Evolutionary conservation across 2,113 vertebrate genomes (phyloP).

Genomic region (Vimba vimba): DNA sequence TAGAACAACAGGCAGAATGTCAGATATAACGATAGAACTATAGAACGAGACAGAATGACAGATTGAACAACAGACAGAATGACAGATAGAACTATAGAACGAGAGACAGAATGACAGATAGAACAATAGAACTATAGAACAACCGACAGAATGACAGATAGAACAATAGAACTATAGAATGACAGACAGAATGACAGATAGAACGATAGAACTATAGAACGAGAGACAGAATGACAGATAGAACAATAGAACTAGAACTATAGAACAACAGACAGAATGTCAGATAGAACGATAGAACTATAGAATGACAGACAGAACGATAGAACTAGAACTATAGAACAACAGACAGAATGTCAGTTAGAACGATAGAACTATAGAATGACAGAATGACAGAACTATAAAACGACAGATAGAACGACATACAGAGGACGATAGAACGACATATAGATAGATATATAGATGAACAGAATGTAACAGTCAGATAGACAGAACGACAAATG

Average conservation of each 20-base stretch:
- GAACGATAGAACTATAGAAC: not conserved
- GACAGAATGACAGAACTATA: too few relatives aligned
- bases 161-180: not conserved
- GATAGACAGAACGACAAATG: not conserved
- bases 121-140: not conserved
- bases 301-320: constrained; percentile 44
- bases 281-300: constrained; percentile 17
- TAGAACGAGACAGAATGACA: too few relatives aligned
- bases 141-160: not conserved
- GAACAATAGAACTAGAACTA: not conserved
- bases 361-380: not conserved
- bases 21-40: not conserved
- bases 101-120: too few relatives aligned
- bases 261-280: too few relatives aligned
- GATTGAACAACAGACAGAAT: not conserved
- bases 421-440: not conserved
- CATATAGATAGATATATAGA: not conserved
- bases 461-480: not conserved
- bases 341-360: not conserved
- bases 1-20: too few relatives aligned
- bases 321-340: not conserved
- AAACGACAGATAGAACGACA: not conserved
- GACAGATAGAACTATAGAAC: not conserved
- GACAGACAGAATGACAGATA: not conserved
- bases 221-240: not conserved